A percentile compares a stretch with the other conserved stretches of the same genome.
These are phyloP conservation scores for Diplazon laetatorius DNA, from an alignment of 2,888 invertebrate genomes.

Conservation along the genomic window DNA sequence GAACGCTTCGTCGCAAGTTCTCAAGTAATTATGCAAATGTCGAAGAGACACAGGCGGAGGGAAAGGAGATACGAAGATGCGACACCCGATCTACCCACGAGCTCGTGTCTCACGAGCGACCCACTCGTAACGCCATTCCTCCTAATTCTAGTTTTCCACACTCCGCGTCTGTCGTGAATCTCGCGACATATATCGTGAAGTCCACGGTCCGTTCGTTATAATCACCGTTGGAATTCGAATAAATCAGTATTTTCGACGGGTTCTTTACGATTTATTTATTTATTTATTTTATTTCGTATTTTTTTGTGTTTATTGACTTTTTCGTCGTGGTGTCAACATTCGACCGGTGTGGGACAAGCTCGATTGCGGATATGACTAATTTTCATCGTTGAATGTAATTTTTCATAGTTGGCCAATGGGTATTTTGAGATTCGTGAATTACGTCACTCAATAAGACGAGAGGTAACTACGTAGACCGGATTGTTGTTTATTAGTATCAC, in stretches of 20 bases:
- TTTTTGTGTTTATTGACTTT: no score
- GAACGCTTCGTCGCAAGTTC: constrained; percentile 53
- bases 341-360: no score
- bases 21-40: constrained; percentile 66
- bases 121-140: constrained; percentile 51
- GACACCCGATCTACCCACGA: constrained; percentile 60
- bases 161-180: constrained; percentile 13
- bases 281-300: no score
- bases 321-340: no score
- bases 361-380: no score
- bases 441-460: not conserved
- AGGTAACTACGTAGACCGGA: not conserved
- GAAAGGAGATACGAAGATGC: constrained; percentile 35
- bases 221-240: no score
- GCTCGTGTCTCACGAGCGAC: constrained; percentile 13
- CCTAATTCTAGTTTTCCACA: constrained; percentile 49
- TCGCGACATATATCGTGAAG: no score
- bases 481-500: not conserved
- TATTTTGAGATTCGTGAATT: not conserved
- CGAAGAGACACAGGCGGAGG: constrained; percentile 6
- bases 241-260: no score
- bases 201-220: no score
- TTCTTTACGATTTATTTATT: no score
- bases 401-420: not conserved
- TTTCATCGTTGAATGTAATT: not conserved